Evolutionary conservation across 1,140 invertebrate species (phyloP), one percentile per base, ranked within the genome.

Genomic region (Sipha flava): DNA sequence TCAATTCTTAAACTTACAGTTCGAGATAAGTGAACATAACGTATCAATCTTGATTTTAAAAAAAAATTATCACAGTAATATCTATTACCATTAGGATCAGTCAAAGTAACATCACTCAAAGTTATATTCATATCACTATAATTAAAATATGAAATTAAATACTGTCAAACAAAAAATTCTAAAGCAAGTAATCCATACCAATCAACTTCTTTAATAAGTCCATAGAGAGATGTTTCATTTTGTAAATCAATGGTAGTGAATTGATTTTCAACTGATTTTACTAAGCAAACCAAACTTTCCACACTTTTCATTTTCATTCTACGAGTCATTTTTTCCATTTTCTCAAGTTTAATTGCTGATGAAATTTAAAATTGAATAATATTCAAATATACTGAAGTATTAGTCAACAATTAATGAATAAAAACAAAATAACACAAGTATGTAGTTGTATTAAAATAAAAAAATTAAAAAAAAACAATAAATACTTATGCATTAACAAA

Each of bases 271-370:
- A 81, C 5, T 14, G 75, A 66, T 73, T 79, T 79, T 18, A 70
- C 81, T 16, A 80, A 18, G 29, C 81, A 81, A 73, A 81, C 77
- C n/a, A 81, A 62, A 37, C 81, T 79, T 73, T 81, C 79, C n/a
- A 81, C 26, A 3, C 66, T 49, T 31, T 80, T 80, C 66, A 81
- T 80, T 47, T 80, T 81, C 34, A 73, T 79, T 64, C 81, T 81
- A 31, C 52, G 49, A 4, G 73, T 49, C 34, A 26, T 59, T 57
- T 10, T 73, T 2, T 73, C 49, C 45, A 52, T 73, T 21, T 29
- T 66, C 40, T 3, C 2, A 26, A 10, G 10, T 45, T 18, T 18
- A 18, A 45, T 6, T 40, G 37, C 37, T 40, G 4, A 10, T 40
- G n/a, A n/a, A n/a, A n/a, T n/a, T n/a, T n/a, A n/a, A n/a, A n/a